A percentile compares a stretch with the other conserved stretches of the same genome.
phyloP scores from a whole-genome alignment of 2,797 vertebrate genomes.

The Pogonophryne albipinna region DNA sequence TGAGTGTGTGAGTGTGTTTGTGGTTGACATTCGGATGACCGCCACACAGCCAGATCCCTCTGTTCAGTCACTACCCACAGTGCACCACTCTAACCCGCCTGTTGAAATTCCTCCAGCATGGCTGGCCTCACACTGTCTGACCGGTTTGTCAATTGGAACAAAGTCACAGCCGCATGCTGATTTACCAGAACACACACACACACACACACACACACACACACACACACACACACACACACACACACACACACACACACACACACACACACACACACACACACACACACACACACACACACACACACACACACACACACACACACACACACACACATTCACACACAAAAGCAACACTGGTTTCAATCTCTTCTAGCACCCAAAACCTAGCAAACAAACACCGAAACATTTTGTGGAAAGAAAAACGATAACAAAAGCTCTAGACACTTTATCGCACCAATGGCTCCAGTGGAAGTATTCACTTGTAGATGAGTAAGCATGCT shows the following conservation, averaged over 20 bases:
- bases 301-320: too few relatives aligned
- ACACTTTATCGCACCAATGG: constrained; percentile 10
- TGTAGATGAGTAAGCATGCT: constrained; percentile 18
- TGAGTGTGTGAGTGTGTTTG: constrained; percentile 27
- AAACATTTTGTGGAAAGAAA: neutral
- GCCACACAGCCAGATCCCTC: constrained; percentile 21
- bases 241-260: too few relatives aligned
- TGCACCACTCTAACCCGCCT: constrained; percentile 3
- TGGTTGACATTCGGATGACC: constrained; percentile 46
- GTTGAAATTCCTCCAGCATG: constrained; percentile 7
- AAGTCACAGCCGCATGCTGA: constrained; percentile 18
- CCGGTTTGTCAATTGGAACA: constrained; percentile 8
- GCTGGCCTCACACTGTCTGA: neutral
- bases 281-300: too few relatives aligned
- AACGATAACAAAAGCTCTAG: neutral
- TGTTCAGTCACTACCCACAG: constrained; percentile 20
- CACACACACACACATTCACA: neutral
- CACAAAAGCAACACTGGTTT: neutral
- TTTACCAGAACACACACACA: neutral
- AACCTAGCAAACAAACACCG: neutral
- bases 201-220: too few relatives aligned
- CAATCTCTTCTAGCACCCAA: constrained; percentile 2
- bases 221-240: too few relatives aligned
- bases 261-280: too few relatives aligned
- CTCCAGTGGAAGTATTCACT: constrained; percentile 8